phyloP scores from a whole-genome alignment of 2,797 vertebrate species.

The Takifugu ocellatus region DNA sequence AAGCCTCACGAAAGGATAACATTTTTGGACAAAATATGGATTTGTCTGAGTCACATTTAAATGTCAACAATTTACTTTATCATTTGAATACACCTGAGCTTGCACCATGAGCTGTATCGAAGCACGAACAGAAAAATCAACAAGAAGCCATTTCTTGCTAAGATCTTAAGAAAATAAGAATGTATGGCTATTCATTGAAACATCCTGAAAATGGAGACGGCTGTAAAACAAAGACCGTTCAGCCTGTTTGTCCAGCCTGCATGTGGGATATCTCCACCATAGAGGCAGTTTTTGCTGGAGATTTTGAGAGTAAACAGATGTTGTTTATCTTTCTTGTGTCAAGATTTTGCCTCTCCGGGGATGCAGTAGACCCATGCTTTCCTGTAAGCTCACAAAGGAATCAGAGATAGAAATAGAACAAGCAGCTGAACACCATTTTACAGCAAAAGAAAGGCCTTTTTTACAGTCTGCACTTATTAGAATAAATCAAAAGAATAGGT shows the following conservation, averaged over 20 bases:
- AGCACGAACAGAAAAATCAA: too few relatives aligned
- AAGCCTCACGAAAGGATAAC: neutral
- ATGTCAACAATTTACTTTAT: constrained; percentile 5
- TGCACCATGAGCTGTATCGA: neutral
- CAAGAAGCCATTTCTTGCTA: neutral
- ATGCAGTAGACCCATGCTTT: constrained; percentile 64
- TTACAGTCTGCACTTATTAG: constrained; percentile 8
- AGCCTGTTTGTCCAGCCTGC: constrained; percentile 49
- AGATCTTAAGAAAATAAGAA: constrained; percentile 38
- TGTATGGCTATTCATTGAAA: constrained; percentile 39
- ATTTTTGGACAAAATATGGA: too few relatives aligned
- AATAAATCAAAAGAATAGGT: constrained; percentile 24
- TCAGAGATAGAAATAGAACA: constrained; percentile 59
- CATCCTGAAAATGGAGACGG: constrained; percentile 38
- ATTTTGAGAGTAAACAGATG: constrained; percentile 78
- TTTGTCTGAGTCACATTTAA: neutral
- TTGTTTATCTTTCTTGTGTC: constrained; percentile 79
- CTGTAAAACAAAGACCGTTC: constrained; percentile 45
- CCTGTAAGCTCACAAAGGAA: constrained; percentile 65
- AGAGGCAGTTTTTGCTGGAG: constrained; percentile 43
- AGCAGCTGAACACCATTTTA: constrained; percentile 56
- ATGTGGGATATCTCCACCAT: constrained; percentile 52
- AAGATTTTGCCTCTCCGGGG: constrained; percentile 74
- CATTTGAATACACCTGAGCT: too few relatives aligned
- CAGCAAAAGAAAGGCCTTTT: constrained; percentile 36